Conservation (phyloP, 2,888 invertebrate species). For the Synergus umbraculus region DNA sequence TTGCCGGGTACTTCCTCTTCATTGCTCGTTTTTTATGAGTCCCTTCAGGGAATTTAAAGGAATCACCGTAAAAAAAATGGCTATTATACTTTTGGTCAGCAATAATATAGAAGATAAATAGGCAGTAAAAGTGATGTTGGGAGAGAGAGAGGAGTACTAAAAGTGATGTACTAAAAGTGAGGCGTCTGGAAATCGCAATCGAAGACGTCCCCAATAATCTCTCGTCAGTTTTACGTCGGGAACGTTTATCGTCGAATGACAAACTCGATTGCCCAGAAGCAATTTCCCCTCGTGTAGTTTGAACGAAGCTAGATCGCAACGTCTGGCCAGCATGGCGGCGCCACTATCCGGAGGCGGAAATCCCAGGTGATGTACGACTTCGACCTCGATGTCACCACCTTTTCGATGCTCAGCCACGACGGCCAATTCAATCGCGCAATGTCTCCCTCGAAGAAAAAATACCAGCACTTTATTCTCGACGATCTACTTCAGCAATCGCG, state of each 20-base stretch:
- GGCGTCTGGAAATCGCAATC: slow-evolving; percentile 57
- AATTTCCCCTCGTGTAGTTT: slow-evolving; percentile 63
- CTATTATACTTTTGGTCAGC: not conserved
- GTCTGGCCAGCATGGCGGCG: slow-evolving; percentile 58
- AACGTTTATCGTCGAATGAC: slow-evolving; percentile 72
- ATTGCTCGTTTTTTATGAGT: not conserved
- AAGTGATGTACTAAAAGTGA: slow-evolving; percentile 70
- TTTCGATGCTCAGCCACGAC: slow-evolving; percentile 66
- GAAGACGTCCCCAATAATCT: slow-evolving; percentile 62
- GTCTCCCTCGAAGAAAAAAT: slow-evolving; percentile 44
- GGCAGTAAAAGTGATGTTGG: slow-evolving; percentile 33
- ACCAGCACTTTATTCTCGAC: slow-evolving; percentile 15
- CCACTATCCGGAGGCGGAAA: slow-evolving; percentile 62
- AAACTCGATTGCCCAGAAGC: slow-evolving; percentile 72
- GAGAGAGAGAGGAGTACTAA: slow-evolving; percentile 55
- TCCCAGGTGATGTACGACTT: slow-evolving; percentile 66
- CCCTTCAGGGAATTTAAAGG: not conserved
- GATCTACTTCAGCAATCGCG: slow-evolving; percentile 19
- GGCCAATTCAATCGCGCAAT: slow-evolving; percentile 63
- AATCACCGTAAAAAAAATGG: not conserved
- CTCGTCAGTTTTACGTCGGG: slow-evolving; percentile 73
- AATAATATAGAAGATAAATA: slow-evolving; percentile 44
- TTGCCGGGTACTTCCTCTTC: not conserved
- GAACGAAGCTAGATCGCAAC: slow-evolving; percentile 56
- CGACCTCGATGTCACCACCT: slow-evolving; percentile 67